Evolutionary conservation across 2,797 vertebrate species (phyloP), one percentile per base, ranked within the genome.

Genomic region (Lagodon rhomboides): DNA sequence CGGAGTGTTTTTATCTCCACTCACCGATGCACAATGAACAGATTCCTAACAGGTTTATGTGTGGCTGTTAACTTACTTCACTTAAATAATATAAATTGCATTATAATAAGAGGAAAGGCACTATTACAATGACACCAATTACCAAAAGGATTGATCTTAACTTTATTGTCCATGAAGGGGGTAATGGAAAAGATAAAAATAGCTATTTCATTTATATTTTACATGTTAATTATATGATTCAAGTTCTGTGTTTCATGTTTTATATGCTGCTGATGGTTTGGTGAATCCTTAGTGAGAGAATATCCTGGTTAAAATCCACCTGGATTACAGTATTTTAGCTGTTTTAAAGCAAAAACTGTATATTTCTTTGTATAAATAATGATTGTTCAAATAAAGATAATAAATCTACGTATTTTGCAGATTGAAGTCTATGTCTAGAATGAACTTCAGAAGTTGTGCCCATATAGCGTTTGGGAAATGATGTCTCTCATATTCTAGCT

Each of bases 401-500:
- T 43, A 54, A 61, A n/a, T 8, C 47, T 60, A 3, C 27, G 15
- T 8, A 64, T 30, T 15, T 2, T 27, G 44, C 51, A 50, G n/a
- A 58, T 15, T 38, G 30, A 61, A 73, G 15, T 9, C 30, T 22
- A 5, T 55, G 3, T 23, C 30, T n/a, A 65, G 51, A 23, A 53
- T n/a, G 13, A 25, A 22, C n/a, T 23, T 79, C 4, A 17, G 13
- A 62, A 49, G 46, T 38, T 38, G 9, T 43, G 27, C 59, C 12
- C 12, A 68, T 25, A 47, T 0, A 55, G n/a, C 64, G 41, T 64
- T 73, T 20, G n/a, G 5, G 3, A 82, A 75, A 74, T 69, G 0
- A 38, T 54, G 46, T 27, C 41, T 41, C 44, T 77, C 34, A 51
- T 68, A 49, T 64, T 75, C 51, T 72, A 56, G 67, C 73, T 77